phyloP scores from a whole-genome alignment of 2,797 vertebrate genomes.

The Remorina albescens region DNA sequence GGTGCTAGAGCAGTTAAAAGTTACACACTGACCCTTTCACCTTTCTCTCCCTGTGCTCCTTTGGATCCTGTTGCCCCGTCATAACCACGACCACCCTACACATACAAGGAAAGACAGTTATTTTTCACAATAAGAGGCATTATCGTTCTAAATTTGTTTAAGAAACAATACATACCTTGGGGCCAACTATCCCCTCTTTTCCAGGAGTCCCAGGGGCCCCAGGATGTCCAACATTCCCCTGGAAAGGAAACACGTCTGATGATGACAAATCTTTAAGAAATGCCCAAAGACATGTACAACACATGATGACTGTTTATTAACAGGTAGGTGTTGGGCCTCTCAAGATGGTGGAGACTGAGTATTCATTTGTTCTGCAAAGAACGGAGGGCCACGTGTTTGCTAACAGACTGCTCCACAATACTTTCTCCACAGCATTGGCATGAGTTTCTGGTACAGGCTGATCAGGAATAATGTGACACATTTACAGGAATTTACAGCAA shows the following conservation, averaged over 20 bases:
- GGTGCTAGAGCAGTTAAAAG: background rate
- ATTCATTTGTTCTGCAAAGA: too few relatives aligned
- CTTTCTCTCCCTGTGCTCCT: slow-evolving; percentile 96
- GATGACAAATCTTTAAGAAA: background rate
- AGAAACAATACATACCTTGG: slow-evolving; percentile 86
- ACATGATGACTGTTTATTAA: background rate
- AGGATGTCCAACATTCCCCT: slow-evolving; percentile 88
- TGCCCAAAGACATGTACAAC: background rate
- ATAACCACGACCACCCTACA: slow-evolving; percentile 93
- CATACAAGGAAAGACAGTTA: slow-evolving; percentile 13
- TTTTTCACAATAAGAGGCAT: background rate
- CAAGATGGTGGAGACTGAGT: too few relatives aligned
- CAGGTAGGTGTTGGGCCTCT: background rate
- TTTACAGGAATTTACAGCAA: too few relatives aligned
- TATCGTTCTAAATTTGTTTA: background rate
- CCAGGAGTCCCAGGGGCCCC: slow-evolving; percentile 90
- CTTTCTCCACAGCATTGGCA: too few relatives aligned
- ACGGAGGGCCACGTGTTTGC: too few relatives aligned
- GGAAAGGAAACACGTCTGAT: background rate
- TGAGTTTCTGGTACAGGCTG: too few relatives aligned
- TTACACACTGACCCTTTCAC: slow-evolving; percentile 90
- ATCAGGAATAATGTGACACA: too few relatives aligned
- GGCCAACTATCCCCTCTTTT: slow-evolving; percentile 95
- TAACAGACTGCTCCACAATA: too few relatives aligned
- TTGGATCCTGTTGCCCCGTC: slow-evolving; percentile 91